Conservation (phyloP, 2,797 vertebrate species). For the Siniperca undulata region DNA sequence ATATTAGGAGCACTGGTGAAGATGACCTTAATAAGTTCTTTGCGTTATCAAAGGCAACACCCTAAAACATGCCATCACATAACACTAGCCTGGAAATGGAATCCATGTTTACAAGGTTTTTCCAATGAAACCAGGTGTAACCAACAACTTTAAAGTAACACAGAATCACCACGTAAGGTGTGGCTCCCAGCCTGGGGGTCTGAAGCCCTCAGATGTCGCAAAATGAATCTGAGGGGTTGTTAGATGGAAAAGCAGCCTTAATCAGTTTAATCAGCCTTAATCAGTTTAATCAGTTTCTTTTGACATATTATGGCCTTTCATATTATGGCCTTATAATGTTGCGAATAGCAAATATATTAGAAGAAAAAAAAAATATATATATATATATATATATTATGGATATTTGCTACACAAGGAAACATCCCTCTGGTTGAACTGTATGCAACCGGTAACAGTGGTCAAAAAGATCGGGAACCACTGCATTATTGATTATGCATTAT, state of each 20-base stretch:
- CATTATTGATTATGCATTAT: not conserved
- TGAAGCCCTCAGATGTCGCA: not conserved
- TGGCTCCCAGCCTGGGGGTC: not conserved
- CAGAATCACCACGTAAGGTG: constrained; percentile 14
- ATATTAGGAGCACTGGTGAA: not conserved
- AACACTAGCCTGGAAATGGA: constrained; percentile 32
- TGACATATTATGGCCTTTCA: too few species aligned
- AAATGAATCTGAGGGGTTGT: not conserved
- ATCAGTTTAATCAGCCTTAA: not conserved
- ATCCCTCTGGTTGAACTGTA: not conserved
- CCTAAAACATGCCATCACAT: constrained; percentile 3
- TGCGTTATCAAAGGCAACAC: constrained; percentile 13
- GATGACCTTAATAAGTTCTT: not conserved
- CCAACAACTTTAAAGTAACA: constrained; percentile 23
- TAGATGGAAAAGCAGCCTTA: not conserved
- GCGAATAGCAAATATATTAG: too few species aligned
- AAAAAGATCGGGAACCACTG: not conserved
- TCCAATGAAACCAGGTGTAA: constrained; percentile 31
- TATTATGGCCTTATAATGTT: too few species aligned
- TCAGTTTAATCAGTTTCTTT: too few species aligned
- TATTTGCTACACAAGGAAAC: not conserved
- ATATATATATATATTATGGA: too few species aligned
- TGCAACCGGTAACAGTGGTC: not conserved
- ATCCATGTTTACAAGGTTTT: constrained; percentile 40
- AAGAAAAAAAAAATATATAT: too few species aligned